Conservation (phyloP, 2,888 invertebrate genomes). For the Tanaodytes sp. region DNA sequence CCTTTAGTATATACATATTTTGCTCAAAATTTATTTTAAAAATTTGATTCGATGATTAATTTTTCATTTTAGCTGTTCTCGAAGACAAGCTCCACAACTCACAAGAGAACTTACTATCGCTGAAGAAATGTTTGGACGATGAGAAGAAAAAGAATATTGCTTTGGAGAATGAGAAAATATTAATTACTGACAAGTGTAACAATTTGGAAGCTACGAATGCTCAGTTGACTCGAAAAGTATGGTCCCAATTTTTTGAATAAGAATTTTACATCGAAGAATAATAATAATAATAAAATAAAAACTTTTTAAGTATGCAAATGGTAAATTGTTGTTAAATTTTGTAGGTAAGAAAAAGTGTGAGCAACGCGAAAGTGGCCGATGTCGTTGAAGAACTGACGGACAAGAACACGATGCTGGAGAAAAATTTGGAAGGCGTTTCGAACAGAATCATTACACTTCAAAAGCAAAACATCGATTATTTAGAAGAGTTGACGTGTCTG, state of each 20-base stretch:
- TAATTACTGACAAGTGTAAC: slow-evolving; percentile 74
- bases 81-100: slow-evolving; percentile 52
- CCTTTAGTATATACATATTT: too few relatives aligned
- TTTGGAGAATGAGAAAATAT: slow-evolving; percentile 72
- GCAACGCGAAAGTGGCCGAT: slow-evolving; percentile 66
- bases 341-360: slow-evolving; percentile 74
- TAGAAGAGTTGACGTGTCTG: slow-evolving; percentile 67
- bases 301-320: too few relatives aligned
- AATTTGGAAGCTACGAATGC: slow-evolving; percentile 72
- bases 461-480: slow-evolving; percentile 55
- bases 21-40: too few relatives aligned
- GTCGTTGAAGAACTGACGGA: slow-evolving; percentile 63
- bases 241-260: too few relatives aligned
- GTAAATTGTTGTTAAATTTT: slow-evolving; percentile 11
- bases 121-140: slow-evolving; percentile 69
- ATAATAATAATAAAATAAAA: too few relatives aligned
- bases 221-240: slow-evolving; percentile 65
- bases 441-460: slow-evolving; percentile 66
- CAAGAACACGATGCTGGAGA: slow-evolving; percentile 63
- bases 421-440: slow-evolving; percentile 67
- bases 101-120: slow-evolving; percentile 63
- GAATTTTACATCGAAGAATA: slow-evolving; percentile 15
- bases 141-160: slow-evolving; percentile 73
- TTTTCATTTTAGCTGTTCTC: slow-evolving; percentile 27
- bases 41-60: too few relatives aligned